Conservation (phyloP, 2,888 invertebrate species). For the Atrina japonica region DNA sequence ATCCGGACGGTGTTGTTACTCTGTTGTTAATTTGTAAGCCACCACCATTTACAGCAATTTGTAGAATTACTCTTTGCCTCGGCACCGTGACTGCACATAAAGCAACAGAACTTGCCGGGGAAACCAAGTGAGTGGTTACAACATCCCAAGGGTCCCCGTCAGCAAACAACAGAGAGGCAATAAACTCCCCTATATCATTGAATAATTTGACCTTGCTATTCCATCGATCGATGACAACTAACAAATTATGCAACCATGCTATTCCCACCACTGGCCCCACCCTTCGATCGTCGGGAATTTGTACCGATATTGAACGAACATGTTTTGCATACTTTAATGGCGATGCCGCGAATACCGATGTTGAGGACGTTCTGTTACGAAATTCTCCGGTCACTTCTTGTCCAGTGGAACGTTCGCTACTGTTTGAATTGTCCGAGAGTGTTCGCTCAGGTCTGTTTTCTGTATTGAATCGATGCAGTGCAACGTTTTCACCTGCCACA, state of each 20-base stretch:
- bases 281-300: background rate
- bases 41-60: background rate
- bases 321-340: slow-evolving; percentile 17
- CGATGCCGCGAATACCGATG: background rate
- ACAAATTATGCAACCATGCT: slow-evolving; percentile 21
- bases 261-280: slow-evolving; percentile 26
- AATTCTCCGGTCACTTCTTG: too few relatives aligned
- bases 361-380: too few relatives aligned
- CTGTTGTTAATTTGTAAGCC: background rate
- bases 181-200: slow-evolving; percentile 5
- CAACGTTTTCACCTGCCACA: slow-evolving; percentile 1
- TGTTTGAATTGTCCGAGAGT: too few relatives aligned
- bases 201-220: slow-evolving; percentile 30
- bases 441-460: too few relatives aligned
- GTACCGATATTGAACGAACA: slow-evolving; percentile 1
- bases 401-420: too few relatives aligned
- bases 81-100: slow-evolving; percentile 23
- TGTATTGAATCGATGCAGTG: too few relatives aligned
- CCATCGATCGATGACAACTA: slow-evolving; percentile 26
- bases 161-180: slow-evolving; percentile 3
- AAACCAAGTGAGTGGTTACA: background rate
- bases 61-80: slow-evolving; percentile 1
- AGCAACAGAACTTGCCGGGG: background rate
- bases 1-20: slow-evolving; percentile 16
- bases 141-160: slow-evolving; percentile 16